Evolutionary conservation across 2,113 vertebrate genomes (phyloP).

Genomic region (Pedionomus torquatus): DNA sequence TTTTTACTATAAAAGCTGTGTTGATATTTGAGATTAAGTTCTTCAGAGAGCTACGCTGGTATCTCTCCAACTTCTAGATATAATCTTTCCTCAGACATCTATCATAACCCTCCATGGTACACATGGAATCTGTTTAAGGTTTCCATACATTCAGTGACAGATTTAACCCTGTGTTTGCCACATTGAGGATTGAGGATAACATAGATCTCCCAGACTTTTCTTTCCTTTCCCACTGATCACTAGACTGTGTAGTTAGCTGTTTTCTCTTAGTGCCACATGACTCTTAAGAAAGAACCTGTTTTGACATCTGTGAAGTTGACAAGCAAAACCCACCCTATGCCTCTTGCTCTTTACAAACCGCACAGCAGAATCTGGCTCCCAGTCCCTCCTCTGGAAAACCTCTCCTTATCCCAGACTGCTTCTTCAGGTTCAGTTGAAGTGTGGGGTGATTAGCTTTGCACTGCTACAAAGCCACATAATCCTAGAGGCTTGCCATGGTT

Average conservation of each 20-base stretch:
- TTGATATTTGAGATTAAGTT: neutral
- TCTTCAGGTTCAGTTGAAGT: neutral
- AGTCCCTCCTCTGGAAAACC: neutral
- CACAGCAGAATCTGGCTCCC: neutral
- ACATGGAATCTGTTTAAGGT: neutral
- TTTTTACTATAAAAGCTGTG: neutral
- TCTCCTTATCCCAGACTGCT: neutral
- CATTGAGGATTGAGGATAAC: accelerated
- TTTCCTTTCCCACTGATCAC: neutral
- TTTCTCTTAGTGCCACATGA: neutral
- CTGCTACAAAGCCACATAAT: neutral
- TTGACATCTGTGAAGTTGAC: neutral
- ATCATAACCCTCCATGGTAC: neutral
- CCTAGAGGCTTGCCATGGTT: neutral
- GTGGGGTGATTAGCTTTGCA: neutral
- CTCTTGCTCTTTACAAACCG: neutral
- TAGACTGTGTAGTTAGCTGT: neutral
- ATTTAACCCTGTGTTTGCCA: neutral
- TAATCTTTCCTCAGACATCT: neutral
- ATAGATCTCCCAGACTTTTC: neutral
- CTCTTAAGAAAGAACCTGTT: neutral
- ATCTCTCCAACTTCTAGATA: neutral
- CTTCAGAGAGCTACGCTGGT: neutral
- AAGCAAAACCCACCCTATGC: neutral
- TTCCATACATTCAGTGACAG: neutral